Base-by-base conservation (phyloP, 2,888 invertebrate genomes). In the Villa cingulata region DNA sequence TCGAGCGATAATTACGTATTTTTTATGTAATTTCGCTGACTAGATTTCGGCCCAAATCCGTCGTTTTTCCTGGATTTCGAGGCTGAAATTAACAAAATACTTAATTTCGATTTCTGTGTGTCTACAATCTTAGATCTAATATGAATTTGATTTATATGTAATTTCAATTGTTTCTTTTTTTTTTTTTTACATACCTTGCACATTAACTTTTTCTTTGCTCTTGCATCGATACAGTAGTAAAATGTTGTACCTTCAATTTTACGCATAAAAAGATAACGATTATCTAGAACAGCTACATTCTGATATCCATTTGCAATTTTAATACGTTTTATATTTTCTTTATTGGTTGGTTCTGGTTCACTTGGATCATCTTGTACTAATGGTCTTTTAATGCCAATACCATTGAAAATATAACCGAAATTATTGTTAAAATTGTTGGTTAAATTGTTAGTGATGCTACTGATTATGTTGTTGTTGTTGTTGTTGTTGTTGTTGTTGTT, bases 191-290 rank as follows among this genome's bases (percentile, higher is more conserved):
- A 41, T 34, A 50, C 50, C 43, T 48, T 41, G 32, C 50, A 50
- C 43, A 48, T 48, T 12, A 50, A 32, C 18, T 45, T 45, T 16
- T 44, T 32, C 27, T 39, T 40, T 27, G 45, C 45, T 38, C 45
- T 50, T 19, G 47, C 41, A 41, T 50, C 50, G 36, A 42, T 41
- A 32, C 50, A 50, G 4, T 48, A 39, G 39, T 42, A 50, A n/a
- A 45, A 44, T 2, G 38, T 38, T 6, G 45, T 45, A 15, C 45
- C 45, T 29, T 45, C 45, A 18, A 45, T 45, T 29, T 32, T 38
- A 3, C 39, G 29, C 18, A 45, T 32, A 32, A 45, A 45, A 10
- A 45, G 19, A 29, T 32, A 45, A 37, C 45, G n/a, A 38, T 39
- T 29, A 15, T 45, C 45, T 27, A 45, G n/a, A 14, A 39, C n/a